Conservation (phyloP, 2,888 invertebrate genomes). For the Hoplodrina ambigua region DNA sequence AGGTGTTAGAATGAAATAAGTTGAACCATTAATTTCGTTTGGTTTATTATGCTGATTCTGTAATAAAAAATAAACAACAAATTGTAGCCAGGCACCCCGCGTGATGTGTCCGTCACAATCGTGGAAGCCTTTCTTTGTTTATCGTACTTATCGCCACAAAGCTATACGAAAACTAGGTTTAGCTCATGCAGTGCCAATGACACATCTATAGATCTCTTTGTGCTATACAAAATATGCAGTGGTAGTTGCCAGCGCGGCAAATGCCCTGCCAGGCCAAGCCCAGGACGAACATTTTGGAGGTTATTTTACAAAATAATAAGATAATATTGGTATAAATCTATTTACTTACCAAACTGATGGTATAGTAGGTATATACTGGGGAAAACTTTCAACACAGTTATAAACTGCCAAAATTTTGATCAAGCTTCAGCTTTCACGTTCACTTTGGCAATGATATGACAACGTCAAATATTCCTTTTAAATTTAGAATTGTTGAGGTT, state of each 20-base stretch:
- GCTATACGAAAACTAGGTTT: not conserved
- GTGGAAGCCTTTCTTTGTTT: not conserved
- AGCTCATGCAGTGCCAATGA: not conserved
- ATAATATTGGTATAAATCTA: not conserved
- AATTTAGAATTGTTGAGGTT: conserved; percentile 27
- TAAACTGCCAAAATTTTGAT: conserved; percentile 17
- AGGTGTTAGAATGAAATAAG: not conserved
- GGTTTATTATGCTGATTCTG: not conserved
- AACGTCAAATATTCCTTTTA: conserved; percentile 29
- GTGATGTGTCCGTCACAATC: not conserved
- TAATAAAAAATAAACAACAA: not conserved
- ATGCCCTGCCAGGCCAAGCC: too few species aligned
- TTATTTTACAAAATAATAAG: not conserved
- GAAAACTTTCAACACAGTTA: not conserved
- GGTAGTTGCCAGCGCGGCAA: not conserved
- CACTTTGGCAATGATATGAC: conserved; percentile 15
- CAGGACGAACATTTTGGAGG: not conserved
- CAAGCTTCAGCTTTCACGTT: conserved; percentile 2
- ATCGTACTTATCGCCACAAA: not conserved
- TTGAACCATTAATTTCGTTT: too few species aligned
- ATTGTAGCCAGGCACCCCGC: not conserved
- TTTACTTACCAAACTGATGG: conserved; percentile 25
- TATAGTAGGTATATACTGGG: not conserved
- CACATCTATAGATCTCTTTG: too few species aligned
- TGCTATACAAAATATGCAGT: not conserved